Conservation (phyloP, 2,797 vertebrate species). For the Alauda arvensis region DNA sequence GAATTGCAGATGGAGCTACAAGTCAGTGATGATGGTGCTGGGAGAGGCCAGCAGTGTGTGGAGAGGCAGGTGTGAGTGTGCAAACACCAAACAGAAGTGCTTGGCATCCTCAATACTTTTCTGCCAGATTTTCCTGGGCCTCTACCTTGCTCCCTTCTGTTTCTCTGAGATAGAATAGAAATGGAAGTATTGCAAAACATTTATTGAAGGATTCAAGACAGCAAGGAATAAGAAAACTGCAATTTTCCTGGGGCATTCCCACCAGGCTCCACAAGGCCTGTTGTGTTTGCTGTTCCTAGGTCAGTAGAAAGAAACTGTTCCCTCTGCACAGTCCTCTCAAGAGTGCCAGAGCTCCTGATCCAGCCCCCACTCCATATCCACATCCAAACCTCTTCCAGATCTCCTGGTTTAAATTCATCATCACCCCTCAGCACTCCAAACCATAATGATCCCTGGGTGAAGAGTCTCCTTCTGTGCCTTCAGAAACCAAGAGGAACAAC, state of each 20-base stretch:
- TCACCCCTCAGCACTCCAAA: not conserved
- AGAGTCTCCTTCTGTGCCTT: not conserved
- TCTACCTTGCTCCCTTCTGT: not conserved
- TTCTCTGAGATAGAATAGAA: not conserved
- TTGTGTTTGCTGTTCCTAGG: not conserved
- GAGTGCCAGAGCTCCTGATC: not conserved
- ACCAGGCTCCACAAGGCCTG: not conserved
- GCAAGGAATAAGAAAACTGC: not conserved
- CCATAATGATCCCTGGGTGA: not conserved
- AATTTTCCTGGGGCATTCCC: not conserved
- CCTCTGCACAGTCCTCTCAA: not conserved
- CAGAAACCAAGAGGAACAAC: not conserved
- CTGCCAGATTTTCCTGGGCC: not conserved
- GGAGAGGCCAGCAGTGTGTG: not conserved
- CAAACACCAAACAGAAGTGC: not conserved
- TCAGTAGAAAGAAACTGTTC: not conserved
- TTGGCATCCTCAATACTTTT: not conserved
- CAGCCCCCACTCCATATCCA: not conserved
- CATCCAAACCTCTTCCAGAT: not conserved
- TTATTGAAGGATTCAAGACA: not conserved
- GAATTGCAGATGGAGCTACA: not conserved
- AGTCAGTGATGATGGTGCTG: accelerated
- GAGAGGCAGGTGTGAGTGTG: not conserved
- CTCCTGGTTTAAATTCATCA: not conserved
- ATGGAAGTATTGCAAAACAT: not conserved